phyloP scores from a whole-genome alignment of 2,888 invertebrate species.

The Odontomyia ornata region DNA sequence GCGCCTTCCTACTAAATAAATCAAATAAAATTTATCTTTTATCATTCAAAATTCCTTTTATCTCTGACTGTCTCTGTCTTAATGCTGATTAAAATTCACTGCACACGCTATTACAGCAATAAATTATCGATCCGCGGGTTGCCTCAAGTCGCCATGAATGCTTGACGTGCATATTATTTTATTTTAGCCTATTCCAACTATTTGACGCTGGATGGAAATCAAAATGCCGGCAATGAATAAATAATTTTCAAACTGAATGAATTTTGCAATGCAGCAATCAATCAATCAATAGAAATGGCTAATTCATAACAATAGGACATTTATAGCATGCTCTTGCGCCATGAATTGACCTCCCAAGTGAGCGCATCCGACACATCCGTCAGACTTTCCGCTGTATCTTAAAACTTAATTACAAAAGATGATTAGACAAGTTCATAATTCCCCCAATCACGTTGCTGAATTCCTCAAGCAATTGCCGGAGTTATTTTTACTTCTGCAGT shows the following conservation, averaged over 20 bases:
- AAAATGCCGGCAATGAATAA: neutral
- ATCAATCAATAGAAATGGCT: neutral
- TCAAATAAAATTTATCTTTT: too few species aligned
- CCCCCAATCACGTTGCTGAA: neutral
- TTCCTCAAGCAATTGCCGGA: neutral
- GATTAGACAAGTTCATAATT: constrained; percentile 5
- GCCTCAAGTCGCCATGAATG: neutral
- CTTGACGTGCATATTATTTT: neutral
- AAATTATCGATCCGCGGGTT: neutral
- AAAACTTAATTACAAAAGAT: neutral
- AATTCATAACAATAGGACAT: neutral
- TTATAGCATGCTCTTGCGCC: neutral
- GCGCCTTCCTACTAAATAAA: too few species aligned
- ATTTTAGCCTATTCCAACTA: neutral
- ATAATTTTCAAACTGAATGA: neutral
- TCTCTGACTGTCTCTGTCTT: neutral
- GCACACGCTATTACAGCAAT: neutral
- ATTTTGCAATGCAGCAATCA: neutral
- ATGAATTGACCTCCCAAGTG: neutral
- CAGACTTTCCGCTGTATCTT: neutral
- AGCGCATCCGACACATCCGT: neutral
- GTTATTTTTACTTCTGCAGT: neutral
- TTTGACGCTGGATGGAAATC: neutral
- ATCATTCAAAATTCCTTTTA: too few species aligned
- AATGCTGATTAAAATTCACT: constrained; percentile 1